These are phyloP conservation scores for Trichogramma dendrolimi DNA, from an alignment of 2,888 invertebrate species.

Conservation along the genomic window DNA sequence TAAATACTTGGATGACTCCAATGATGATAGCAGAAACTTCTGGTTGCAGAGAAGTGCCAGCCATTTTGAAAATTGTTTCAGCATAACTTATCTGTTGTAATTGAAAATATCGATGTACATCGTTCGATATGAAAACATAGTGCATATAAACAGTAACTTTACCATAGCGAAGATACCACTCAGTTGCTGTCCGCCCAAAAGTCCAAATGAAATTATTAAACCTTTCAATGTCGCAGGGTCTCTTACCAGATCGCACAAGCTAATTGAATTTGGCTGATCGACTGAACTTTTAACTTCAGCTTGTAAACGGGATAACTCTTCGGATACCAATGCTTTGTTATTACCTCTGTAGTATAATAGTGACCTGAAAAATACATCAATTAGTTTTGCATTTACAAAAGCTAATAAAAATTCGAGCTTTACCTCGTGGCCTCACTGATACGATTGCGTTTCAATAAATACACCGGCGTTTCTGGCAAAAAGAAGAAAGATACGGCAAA, in stretches of 20 bases:
- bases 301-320: conserved; percentile 39
- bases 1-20: conserved; percentile 56
- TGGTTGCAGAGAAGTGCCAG: conserved; percentile 55
- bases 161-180: conserved; percentile 53
- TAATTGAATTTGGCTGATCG: conserved; percentile 24
- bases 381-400: neutral
- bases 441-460: conserved; percentile 46
- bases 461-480: conserved; percentile 59
- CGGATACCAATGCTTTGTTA: conserved; percentile 37
- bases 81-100: conserved; percentile 52
- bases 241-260: conserved; percentile 46
- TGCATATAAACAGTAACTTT: conserved; percentile 23
- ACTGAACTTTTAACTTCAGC: conserved; percentile 32
- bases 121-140: conserved; percentile 29
- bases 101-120: neutral
- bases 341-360: conserved; percentile 42
- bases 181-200: conserved; percentile 51
- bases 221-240: conserved; percentile 47
- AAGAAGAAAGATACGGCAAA: conserved; percentile 50
- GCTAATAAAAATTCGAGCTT: conserved; percentile 27
- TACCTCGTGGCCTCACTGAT: conserved; percentile 47
- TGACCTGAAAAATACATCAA: conserved; percentile 33
- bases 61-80: conserved; percentile 55
- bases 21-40: conserved; percentile 60
- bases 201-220: conserved; percentile 46